These are phyloP conservation scores for Geopemphigus sp. DNA, from an alignment of 1,140 invertebrate genomes.

Conservation along the genomic window DNA sequence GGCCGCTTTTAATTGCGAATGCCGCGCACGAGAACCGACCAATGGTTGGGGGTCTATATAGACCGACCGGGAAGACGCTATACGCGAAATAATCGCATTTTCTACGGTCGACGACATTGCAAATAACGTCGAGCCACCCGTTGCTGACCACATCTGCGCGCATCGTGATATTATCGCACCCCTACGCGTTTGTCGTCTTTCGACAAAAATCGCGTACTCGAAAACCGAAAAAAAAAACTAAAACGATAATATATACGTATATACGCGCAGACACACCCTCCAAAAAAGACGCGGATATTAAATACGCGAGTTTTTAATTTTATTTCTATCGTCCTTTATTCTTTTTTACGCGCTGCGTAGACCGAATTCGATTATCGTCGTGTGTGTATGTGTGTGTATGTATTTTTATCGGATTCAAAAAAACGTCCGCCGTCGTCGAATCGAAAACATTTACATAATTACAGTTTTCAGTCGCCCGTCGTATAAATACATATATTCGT, in stretches of 20 bases:
- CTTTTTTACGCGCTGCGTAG: not conserved
- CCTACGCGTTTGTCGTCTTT: not conserved
- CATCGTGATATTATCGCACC: too few relatives aligned
- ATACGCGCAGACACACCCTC: too few relatives aligned
- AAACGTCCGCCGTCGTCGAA: not conserved
- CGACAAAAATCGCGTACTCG: not conserved
- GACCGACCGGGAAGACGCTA: too few relatives aligned
- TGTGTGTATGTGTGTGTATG: not conserved
- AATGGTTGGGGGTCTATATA: too few relatives aligned
- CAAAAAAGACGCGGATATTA: not conserved
- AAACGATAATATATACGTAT: not conserved
- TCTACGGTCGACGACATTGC: not conserved
- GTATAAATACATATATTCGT: conserved; percentile 17
- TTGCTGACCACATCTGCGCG: not conserved
- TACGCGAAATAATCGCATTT: not conserved
- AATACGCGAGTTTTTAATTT: not conserved
- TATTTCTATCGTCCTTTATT: not conserved
- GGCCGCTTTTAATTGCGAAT: conserved; percentile 23
- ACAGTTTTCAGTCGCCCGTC: not conserved
- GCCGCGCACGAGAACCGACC: not conserved
- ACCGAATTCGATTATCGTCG: conserved; percentile 23
- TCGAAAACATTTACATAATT: conserved; percentile 38
- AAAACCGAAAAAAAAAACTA: not conserved
- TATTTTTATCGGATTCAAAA: not conserved
- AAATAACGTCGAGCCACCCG: not conserved